Evolutionary conservation across 2,888 invertebrate species (phyloP), one percentile per base, ranked within the genome.

Genomic region (Atethmia centrago): DNA sequence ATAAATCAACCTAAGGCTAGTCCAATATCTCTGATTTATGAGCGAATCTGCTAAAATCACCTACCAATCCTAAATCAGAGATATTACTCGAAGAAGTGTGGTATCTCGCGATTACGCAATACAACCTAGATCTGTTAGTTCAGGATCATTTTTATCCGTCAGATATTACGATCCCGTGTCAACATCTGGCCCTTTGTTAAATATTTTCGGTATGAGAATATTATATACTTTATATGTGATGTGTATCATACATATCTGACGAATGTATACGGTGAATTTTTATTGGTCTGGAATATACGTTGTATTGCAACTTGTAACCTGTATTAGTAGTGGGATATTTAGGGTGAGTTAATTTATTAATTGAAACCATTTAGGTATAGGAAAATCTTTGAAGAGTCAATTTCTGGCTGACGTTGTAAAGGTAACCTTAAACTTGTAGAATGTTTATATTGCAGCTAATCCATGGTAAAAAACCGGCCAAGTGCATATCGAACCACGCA

Each of bases 81-180:
- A 73, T 59, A 64, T 53, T 53, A 64, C 53, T 55, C 19, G 1
- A 36, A 51, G 56, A 68, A 67, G 61, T 70, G 63, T 79, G 68
- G 19, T 69, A 56, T 19, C 58, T 31, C 40, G 14, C 55, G 61
- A 69, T 80, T 62, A 56, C 62, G 56, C 53, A 73, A 77, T 53
- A 55, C 56, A 51, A 45, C 65, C 66, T 69, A 74, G 75, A 77
- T 78, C n/a, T 81, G 78, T 85, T 63, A 62, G 74, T 73, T 77
- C 76, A 70, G 76, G 81, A 85, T 78, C 71, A 79, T 85, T 84
- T 82, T 79, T 82, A 79, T 77, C 74, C 68, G 61, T 69, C 67
- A 74, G 64, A 79, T 85, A 86, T 85, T 86, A 79, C 77, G 67
- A 68, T 72, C 71, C 63, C 56, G 51, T 62, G 74, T 82, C 82